Percentiles rank a stretch among this genome's conserved stretches.
These are phyloP conservation scores for Vanessa tameamea DNA, from an alignment of 1,140 invertebrate genomes.

Conservation along the genomic window DNA sequence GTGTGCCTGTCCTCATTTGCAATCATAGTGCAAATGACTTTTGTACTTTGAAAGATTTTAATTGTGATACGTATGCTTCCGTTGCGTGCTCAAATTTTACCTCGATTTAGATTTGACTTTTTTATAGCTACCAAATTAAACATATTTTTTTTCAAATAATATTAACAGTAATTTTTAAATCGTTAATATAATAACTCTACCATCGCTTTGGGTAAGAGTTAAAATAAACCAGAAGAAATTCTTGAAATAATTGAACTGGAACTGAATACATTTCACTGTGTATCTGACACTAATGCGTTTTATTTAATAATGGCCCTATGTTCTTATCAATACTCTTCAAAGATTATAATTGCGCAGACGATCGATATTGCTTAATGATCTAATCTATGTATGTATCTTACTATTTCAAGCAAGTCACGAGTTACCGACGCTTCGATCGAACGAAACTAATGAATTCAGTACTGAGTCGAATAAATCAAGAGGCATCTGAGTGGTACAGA, in stretches of 20 bases:
- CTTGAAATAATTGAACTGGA: no score
- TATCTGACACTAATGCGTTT: no score
- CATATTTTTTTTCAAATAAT: neutral
- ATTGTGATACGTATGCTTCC: neutral
- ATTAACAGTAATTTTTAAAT: neutral
- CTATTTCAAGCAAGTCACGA: conserved; percentile 12
- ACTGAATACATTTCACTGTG: no score
- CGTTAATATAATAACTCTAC: neutral
- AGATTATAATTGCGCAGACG: neutral
- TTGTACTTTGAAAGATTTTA: conserved; percentile 11
- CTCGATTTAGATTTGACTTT: neutral
- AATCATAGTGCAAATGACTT: neutral
- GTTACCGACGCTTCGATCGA: conserved; percentile 21
- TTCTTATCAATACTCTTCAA: no score
- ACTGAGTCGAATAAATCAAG: conserved; percentile 36
- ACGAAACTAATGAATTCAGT: conserved; percentile 36
- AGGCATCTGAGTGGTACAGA: conserved; percentile 35
- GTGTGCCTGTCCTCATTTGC: neutral
- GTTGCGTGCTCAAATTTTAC: neutral
- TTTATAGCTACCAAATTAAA: neutral
- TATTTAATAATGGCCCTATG: no score
- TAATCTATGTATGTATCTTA: neutral
- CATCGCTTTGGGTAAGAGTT: no score
- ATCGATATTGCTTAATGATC: neutral
- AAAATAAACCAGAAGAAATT: no score